Evolutionary conservation across 1,140 invertebrate species (phyloP).

Genomic region (Trinorchestia longiramus): DNA sequence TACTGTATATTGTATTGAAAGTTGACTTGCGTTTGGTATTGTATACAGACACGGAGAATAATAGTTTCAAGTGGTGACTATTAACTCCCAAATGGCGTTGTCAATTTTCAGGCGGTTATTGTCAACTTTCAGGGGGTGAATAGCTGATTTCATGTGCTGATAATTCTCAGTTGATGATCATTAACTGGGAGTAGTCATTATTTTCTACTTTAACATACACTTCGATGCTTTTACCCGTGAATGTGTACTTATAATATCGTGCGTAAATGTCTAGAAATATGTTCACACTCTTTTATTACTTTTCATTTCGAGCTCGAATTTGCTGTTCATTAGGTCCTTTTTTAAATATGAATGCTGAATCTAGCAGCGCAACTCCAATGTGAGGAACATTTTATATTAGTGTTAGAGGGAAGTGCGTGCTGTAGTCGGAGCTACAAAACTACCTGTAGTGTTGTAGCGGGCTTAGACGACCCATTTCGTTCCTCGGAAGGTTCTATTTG

Average conservation of each 20-base stretch:
- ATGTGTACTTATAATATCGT: slow-evolving; percentile 14
- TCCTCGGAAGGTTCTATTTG: too few species aligned
- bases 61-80: neutral
- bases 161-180: neutral
- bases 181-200: neutral
- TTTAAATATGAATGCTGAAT: neutral
- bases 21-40: neutral
- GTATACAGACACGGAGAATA: neutral
- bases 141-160: neutral
- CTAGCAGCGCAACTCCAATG: too few species aligned
- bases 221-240: neutral
- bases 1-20: neutral
- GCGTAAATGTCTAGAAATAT: neutral
- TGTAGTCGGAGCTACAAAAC: too few species aligned
- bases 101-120: neutral
- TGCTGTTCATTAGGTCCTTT: neutral
- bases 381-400: too few species aligned
- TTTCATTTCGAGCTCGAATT: neutral
- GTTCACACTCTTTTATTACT: neutral
- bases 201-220: neutral
- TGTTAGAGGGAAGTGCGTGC: too few species aligned
- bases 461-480: too few species aligned
- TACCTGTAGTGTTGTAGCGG: too few species aligned
- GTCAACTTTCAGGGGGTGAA: neutral
- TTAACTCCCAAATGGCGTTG: neutral